A percentile compares a stretch with the other conserved stretches of the same genome.
Evolutionary conservation across 2,113 vertebrate genomes (phyloP).

Genomic region (Mixornis gularis): DNA sequence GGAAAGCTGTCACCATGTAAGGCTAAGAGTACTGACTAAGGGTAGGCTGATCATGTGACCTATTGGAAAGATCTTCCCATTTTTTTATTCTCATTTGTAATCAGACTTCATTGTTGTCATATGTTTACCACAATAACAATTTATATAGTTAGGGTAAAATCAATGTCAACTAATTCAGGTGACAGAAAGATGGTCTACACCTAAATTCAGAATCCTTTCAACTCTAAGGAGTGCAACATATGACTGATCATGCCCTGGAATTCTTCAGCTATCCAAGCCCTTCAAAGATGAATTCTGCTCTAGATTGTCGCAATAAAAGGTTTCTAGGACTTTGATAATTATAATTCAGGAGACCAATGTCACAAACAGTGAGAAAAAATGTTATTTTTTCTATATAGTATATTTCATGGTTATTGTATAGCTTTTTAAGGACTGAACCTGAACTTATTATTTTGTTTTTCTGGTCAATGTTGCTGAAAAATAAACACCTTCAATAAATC

Average conservation of each 20-base stretch:
- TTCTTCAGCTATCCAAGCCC: background rate
- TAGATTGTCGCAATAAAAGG: background rate
- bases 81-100: background rate
- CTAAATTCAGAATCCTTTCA: background rate
- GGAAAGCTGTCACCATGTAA: background rate
- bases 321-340: background rate
- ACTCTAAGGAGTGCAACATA: background rate
- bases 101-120: background rate
- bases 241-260: background rate
- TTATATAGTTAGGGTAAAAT: background rate
- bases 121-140: background rate
- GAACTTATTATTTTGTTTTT: background rate
- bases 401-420: background rate
- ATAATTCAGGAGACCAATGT: background rate
- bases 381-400: background rate
- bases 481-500: background rate
- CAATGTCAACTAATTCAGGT: background rate
- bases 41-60: background rate
- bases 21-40: background rate
- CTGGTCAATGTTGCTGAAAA: background rate
- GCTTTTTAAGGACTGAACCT: background rate
- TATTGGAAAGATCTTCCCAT: background rate
- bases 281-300: background rate
- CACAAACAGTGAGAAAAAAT: background rate
- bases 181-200: background rate